Base-by-base conservation (phyloP, 2,888 invertebrate genomes). In the Chironomus riparius region DNA sequence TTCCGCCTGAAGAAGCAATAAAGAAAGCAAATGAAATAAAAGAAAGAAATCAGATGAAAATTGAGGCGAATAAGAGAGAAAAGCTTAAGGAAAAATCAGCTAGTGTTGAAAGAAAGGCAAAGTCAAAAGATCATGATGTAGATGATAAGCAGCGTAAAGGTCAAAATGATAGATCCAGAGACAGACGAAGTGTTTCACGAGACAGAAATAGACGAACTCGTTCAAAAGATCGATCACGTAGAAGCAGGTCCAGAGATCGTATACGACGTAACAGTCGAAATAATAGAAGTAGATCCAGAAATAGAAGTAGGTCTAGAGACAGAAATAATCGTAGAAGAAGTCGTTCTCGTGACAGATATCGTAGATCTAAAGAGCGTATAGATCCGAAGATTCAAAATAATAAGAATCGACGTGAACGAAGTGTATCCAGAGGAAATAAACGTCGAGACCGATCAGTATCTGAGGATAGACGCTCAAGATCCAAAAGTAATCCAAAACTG, bases 91-190 rank as follows among this genome's bases (percentile, higher is more conserved):
- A 80, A 3, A 82, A 83, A 76, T 62, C 82, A 47, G 50, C 47
- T 18, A 65, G 70, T 7, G 38, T 18, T 12, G 70, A 69, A 15
- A 68, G 76, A 12, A 77, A 72, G 13, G 65, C 13, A 10, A 62
- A 61, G 76, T 77, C 78, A 68, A 77, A 77, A 62, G 78, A 78
- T 77, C 79, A 72, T 69, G 79, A 77, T 78, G 79, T 76, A 13
- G 62, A 47, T 3, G 79, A 83, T 24, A 84, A 83, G 22, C 84
- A 85, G 21, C 84, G 86, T 4, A 84, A 85, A 68, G 82, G 84
- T 77, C 83, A 83, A 10, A 81, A 18, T 18, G 83, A 84, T 7
- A 83, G 86, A 38, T 84, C 85, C 28, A 77, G 78, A 71, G 78
- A 86, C 79, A 85, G 85, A 79, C 85, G 85, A 77, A 38, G 38